These are phyloP conservation scores for Nomada flava DNA, from an alignment of 2,888 invertebrate species.

Conservation along the genomic window DNA sequence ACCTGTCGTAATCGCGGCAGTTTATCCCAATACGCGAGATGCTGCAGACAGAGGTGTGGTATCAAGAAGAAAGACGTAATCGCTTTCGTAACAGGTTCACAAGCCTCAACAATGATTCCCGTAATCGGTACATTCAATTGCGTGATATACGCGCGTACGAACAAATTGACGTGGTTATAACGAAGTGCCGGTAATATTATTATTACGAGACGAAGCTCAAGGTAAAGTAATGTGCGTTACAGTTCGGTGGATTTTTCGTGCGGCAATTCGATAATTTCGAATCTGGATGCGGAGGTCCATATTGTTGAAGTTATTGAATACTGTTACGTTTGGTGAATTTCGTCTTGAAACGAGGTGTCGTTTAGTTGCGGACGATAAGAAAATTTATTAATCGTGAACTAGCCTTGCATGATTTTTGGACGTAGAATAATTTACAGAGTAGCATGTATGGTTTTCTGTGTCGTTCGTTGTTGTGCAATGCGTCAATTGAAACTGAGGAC, in stretches of 20 bases:
- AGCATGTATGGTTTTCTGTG: neutral
- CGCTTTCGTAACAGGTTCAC: slow-evolving; percentile 26
- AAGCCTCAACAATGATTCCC: slow-evolving; percentile 8
- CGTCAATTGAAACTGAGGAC: neutral
- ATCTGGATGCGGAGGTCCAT: too few species aligned
- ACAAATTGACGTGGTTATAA: slow-evolving; percentile 4
- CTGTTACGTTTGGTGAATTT: too few species aligned
- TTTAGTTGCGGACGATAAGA: too few species aligned
- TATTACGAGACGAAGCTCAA: too few species aligned
- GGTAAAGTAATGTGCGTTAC: too few species aligned
- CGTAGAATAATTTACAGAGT: neutral
- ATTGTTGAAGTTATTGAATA: too few species aligned
- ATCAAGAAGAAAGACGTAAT: slow-evolving; percentile 39
- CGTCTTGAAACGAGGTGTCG: too few species aligned
- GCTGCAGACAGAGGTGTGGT: slow-evolving; percentile 40
- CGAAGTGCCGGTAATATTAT: neutral
- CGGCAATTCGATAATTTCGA: too few species aligned
- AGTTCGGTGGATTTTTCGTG: too few species aligned
- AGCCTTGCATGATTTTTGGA: neutral
- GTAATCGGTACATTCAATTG: slow-evolving; percentile 34
- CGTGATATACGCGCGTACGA: neutral
- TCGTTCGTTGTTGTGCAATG: neutral
- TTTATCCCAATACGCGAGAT: slow-evolving; percentile 77
- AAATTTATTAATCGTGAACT: too few species aligned
- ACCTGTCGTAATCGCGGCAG: slow-evolving; percentile 78